These are phyloP conservation scores for Dexiosoma caninum DNA, from an alignment of 2,888 invertebrate genomes.

Conservation along the genomic window DNA sequence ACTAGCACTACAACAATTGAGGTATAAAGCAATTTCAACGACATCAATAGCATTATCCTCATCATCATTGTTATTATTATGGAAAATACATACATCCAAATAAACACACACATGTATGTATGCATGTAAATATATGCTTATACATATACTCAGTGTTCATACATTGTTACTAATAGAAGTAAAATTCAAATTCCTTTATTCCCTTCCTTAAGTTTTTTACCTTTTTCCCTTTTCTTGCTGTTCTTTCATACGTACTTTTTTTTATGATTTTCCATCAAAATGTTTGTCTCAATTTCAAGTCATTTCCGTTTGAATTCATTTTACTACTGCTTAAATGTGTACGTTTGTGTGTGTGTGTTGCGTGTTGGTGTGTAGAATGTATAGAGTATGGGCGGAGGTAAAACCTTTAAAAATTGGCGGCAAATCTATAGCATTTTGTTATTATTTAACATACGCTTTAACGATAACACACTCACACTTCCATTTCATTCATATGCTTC, in stretches of 20 bases:
- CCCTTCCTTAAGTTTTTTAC: neutral
- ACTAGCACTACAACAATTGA: constrained; percentile 25
- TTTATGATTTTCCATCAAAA: constrained; percentile 56
- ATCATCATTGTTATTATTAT: constrained; percentile 40
- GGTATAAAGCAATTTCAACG: constrained; percentile 4
- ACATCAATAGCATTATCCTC: constrained; percentile 33
- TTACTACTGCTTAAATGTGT: neutral
- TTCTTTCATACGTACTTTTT: neutral
- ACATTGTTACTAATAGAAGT: neutral
- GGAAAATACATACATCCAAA: constrained; percentile 66
- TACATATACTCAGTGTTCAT: neutral
- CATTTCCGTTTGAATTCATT: constrained; percentile 72
- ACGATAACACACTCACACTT: constrained; percentile 35
- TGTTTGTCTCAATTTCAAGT: constrained; percentile 69
- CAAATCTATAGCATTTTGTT: constrained; percentile 67
- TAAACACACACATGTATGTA: constrained; percentile 66
- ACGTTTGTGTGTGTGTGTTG: neutral
- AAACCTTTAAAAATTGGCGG: constrained; percentile 55
- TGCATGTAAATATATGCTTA: too few relatives aligned
- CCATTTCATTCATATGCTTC: neutral
- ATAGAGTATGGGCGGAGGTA: neutral
- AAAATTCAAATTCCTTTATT: constrained; percentile 30
- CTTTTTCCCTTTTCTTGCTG: neutral
- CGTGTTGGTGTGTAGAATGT: neutral
- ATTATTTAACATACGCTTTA: constrained; percentile 57